Conservation (phyloP, 2,888 invertebrate genomes). For the Leucania comma region DNA sequence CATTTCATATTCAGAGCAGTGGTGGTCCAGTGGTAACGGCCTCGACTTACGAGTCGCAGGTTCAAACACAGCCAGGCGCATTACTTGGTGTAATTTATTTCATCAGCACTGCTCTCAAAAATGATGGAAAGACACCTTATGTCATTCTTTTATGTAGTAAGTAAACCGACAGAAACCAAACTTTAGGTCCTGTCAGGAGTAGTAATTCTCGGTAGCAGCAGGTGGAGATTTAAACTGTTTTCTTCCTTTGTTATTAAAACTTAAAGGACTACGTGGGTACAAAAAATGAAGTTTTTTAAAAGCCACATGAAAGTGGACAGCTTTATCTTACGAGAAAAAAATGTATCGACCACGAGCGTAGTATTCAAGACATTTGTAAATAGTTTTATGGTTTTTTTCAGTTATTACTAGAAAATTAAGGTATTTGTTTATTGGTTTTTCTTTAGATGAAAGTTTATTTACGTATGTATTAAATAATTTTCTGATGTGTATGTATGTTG, state of each 20-base stretch:
- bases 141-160: neutral
- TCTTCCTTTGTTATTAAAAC: slow-evolving; percentile 52
- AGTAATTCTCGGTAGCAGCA: slow-evolving; percentile 46
- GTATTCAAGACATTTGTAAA: slow-evolving; percentile 33
- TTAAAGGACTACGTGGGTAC: slow-evolving; percentile 28
- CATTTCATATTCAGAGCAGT: no score
- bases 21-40: no score
- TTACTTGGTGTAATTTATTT: no score
- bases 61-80: no score
- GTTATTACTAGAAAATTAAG: slow-evolving; percentile 14
- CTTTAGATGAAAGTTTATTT: neutral
- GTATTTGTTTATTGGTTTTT: slow-evolving; percentile 1
- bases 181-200: neutral
- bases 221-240: slow-evolving; percentile 56
- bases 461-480: no score
- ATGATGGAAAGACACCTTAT: neutral
- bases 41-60: no score
- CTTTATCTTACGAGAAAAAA: slow-evolving; percentile 28
- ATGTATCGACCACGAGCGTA: slow-evolving; percentile 38
- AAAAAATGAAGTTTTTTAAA: slow-evolving; percentile 46
- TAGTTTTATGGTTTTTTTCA: slow-evolving; percentile 35
- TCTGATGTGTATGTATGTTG: no score
- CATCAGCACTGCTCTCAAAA: no score
- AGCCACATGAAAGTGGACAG: slow-evolving; percentile 40
- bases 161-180: neutral